Conservation (phyloP, 2,797 vertebrate genomes). For the Notamacropus eugenii region DNA sequence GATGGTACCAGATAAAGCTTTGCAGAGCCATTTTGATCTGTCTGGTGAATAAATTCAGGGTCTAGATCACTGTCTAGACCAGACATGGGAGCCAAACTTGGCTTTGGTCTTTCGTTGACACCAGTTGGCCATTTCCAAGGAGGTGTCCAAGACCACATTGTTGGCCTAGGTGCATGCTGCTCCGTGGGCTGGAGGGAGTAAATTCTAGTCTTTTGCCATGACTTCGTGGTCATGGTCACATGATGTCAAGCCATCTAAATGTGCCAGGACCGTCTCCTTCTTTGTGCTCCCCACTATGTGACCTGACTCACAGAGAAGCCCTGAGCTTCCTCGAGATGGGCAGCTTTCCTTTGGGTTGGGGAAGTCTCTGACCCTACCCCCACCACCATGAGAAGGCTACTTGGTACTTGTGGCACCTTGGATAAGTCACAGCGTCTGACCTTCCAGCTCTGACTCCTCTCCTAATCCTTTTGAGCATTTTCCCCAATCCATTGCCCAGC, state of each 20-base stretch:
- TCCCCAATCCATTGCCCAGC: not conserved
- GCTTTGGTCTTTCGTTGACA: no score
- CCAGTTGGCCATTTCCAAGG: not conserved
- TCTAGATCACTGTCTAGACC: no score
- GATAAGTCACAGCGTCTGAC: not conserved
- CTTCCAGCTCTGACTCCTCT: not conserved
- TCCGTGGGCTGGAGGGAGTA: constrained; percentile 14
- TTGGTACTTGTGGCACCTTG: no score
- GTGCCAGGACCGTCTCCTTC: not conserved
- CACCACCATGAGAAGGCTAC: not conserved
- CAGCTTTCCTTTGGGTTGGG: not conserved
- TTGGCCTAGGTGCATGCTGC: not conserved
- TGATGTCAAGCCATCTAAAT: constrained; percentile 14
- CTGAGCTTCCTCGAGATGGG: not conserved
- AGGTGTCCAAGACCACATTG: not conserved
- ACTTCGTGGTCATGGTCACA: not conserved
- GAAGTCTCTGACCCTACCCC: not conserved
- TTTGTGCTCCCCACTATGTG: not conserved
- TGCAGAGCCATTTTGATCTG: not conserved
- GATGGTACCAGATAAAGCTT: not conserved
- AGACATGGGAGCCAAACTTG: no score
- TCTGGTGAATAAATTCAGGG: constrained; percentile 13
- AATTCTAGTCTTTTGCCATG: constrained; percentile 36
- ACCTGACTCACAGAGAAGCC: not conserved
- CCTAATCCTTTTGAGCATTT: not conserved